Percentiles rank a stretch among this genome's conserved stretches.
Conservation (phyloP, 2,888 invertebrate genomes). For the Meta bourneti region DNA sequence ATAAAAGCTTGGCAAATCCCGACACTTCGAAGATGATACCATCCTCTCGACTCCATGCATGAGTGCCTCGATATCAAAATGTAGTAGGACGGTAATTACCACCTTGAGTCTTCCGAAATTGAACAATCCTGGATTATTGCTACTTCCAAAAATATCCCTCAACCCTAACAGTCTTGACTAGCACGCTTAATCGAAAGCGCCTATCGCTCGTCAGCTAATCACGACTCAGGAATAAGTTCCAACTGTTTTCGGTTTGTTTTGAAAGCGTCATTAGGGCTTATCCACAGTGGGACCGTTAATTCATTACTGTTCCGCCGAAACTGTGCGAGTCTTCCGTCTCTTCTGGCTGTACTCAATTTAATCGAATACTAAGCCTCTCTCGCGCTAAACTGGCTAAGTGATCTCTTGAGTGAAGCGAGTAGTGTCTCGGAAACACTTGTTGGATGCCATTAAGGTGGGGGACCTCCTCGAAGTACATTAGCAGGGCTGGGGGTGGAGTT, state of each 20-base stretch:
- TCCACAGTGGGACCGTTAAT: neutral
- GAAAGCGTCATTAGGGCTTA: neutral
- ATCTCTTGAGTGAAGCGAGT: neutral
- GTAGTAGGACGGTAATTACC: no score
- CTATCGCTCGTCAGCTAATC: neutral
- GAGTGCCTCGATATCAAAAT: no score
- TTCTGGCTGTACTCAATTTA: neutral
- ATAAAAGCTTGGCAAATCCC: no score
- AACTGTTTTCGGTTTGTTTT: neutral
- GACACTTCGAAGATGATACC: no score
- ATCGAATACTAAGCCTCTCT: neutral
- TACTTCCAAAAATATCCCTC: neutral
- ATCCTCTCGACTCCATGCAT: no score
- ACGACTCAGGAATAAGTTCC: no score
- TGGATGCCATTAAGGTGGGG: neutral
- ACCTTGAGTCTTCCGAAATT: neutral
- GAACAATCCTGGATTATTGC: neutral
- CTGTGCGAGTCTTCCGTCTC: neutral
- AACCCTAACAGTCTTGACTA: neutral
- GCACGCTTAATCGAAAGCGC: neutral
- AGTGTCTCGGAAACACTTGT: neutral
- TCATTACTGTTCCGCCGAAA: neutral
- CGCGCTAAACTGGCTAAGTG: neutral
- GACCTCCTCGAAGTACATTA: neutral
- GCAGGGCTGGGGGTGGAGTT: neutral